These are phyloP conservation scores for Pempheris klunzingeri DNA, from an alignment of 2,797 vertebrate species.

Conservation along the genomic window DNA sequence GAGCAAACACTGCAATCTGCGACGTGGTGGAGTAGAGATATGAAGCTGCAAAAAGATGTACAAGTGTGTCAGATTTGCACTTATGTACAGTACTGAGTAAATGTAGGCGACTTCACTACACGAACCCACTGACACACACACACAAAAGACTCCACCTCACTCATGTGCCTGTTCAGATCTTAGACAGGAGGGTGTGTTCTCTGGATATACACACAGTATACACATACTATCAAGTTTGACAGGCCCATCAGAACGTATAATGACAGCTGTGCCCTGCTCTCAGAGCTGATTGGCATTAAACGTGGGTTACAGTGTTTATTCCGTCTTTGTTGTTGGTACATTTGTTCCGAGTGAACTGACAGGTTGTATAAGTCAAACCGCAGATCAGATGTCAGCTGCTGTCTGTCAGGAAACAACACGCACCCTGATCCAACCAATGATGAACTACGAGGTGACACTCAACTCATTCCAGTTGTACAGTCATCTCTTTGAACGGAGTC, in stretches of 20 bases:
- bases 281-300: constrained; percentile 40
- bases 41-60: too few relatives aligned
- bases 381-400: constrained; percentile 54
- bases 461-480: too few relatives aligned
- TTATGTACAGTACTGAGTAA: too few relatives aligned
- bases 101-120: too few relatives aligned
- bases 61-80: too few relatives aligned
- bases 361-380: constrained; percentile 51
- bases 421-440: background rate
- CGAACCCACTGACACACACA: constrained; percentile 14
- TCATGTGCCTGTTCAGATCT: constrained; percentile 30
- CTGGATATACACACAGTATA: constrained; percentile 36
- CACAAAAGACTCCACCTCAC: constrained; percentile 26
- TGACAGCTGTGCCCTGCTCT: constrained; percentile 46
- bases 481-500: background rate
- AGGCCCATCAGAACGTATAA: constrained; percentile 11
- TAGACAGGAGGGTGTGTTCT: constrained; percentile 33
- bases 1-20: too few relatives aligned
- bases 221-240: constrained; percentile 21
- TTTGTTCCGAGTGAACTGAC: constrained; percentile 43
- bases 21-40: too few relatives aligned
- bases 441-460: too few relatives aligned
- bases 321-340: constrained; percentile 53
- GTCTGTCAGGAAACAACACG: constrained; percentile 41
- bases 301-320: constrained; percentile 56